phyloP scores from a whole-genome alignment of 2,888 invertebrate genomes.

The Dioctria linearis region DNA sequence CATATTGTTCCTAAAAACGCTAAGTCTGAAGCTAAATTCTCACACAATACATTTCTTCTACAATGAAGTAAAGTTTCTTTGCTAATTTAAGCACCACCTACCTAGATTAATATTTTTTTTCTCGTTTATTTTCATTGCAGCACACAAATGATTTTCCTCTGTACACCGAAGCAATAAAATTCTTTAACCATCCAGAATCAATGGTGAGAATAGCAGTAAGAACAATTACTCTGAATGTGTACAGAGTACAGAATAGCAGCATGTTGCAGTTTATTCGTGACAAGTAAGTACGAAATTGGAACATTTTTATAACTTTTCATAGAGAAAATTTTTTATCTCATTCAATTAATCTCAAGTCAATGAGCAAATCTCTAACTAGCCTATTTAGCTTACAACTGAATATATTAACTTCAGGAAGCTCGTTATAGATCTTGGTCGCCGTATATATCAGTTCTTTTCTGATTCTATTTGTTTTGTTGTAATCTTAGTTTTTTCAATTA shows the following conservation, averaged over 20 bases:
- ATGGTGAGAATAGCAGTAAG: constrained; percentile 99
- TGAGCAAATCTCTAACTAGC: too few relatives aligned
- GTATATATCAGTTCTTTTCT: too few relatives aligned
- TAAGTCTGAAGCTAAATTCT: constrained; percentile 96
- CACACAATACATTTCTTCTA: constrained; percentile 99
- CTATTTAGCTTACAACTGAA: too few relatives aligned
- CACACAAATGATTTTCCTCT: constrained; percentile 99
- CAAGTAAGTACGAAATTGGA: constrained; percentile 71
- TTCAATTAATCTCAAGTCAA: too few relatives aligned
- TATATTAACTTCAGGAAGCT: too few relatives aligned
- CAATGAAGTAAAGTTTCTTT: constrained; percentile 79
- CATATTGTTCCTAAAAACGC: constrained; percentile 98
- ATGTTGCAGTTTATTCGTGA: constrained; percentile 97
- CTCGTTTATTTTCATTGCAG: constrained; percentile 66
- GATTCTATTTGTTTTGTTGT: too few relatives aligned
- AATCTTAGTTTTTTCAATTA: too few relatives aligned
- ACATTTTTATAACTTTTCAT: too few relatives aligned
- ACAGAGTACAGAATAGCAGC: constrained; percentile 92
- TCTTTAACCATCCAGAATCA: constrained; percentile 98
- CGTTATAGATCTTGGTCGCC: too few relatives aligned
- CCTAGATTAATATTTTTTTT: background rate
- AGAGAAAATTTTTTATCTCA: too few relatives aligned
- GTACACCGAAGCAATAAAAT: constrained; percentile 99
- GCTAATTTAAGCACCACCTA: background rate
- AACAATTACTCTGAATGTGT: constrained; percentile 97